phyloP scores from a whole-genome alignment of 2,888 invertebrate species.

The Drosophila subsilvestris region DNA sequence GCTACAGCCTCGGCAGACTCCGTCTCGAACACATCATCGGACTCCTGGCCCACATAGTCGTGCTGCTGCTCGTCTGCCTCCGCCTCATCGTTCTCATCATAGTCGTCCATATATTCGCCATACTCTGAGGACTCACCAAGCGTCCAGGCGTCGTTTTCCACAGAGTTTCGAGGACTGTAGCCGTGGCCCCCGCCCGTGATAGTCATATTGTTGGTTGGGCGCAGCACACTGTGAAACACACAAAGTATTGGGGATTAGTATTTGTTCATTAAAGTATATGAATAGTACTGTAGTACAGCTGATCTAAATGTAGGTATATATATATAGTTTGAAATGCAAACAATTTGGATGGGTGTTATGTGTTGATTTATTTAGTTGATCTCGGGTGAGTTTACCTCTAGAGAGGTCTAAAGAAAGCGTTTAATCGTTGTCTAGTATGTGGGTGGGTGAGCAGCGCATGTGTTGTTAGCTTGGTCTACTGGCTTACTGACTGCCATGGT shows the following conservation, averaged over 20 bases:
- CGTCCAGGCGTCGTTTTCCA: constrained; percentile 76
- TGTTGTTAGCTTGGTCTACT: constrained; percentile 36
- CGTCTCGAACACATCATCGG: constrained; percentile 66
- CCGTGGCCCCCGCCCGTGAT: constrained; percentile 63
- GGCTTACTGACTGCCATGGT: constrained; percentile 9
- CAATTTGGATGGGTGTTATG: constrained; percentile 33
- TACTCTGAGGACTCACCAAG: constrained; percentile 75
- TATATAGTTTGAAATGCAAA: constrained; percentile 37
- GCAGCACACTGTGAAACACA: constrained; percentile 48
- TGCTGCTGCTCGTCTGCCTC: constrained; percentile 22
- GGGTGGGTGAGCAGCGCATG: neutral
- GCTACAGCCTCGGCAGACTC: constrained; percentile 46
- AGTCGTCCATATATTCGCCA: constrained; percentile 68
- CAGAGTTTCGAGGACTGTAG: constrained; percentile 74
- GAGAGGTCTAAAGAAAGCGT: constrained; percentile 65
- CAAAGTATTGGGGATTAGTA: constrained; percentile 9
- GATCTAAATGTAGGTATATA: constrained; percentile 1
- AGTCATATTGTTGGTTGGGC: constrained; percentile 73
- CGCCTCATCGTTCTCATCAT: constrained; percentile 58
- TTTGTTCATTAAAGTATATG: neutral
- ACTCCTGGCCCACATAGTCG: constrained; percentile 49
- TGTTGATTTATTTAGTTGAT: constrained; percentile 19
- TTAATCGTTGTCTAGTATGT: constrained; percentile 46
- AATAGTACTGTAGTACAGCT: neutral
- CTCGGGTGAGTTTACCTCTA: constrained; percentile 51